phyloP scores from a whole-genome alignment of 1,140 invertebrate species.

The Diploscapter pachys region DNA sequence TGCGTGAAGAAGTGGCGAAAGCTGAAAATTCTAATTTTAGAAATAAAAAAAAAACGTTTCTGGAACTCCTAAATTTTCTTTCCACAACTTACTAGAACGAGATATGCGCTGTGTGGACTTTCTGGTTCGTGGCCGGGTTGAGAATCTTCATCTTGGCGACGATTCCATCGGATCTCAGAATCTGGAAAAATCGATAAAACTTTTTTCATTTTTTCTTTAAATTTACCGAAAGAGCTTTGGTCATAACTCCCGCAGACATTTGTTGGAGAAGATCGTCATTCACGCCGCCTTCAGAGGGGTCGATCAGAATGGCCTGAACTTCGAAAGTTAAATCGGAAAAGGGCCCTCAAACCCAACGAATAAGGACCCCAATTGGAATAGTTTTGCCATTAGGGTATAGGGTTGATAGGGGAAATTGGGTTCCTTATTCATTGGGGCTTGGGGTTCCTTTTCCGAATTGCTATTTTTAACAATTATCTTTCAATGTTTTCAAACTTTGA shows the following conservation, averaged over 20 bases:
- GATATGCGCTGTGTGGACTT: not conserved
- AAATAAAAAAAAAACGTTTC: not conserved
- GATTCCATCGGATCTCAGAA: conserved; percentile 40
- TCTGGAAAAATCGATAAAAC: conserved; percentile 9
- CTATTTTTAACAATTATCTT: no score
- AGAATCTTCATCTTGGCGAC: conserved; percentile 35
- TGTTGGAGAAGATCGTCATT: no score
- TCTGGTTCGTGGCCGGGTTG: conserved; percentile 32
- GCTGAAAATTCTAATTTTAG: conserved; percentile 32
- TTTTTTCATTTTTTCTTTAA: not conserved
- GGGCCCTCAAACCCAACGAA: no score
- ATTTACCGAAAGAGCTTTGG: conserved; percentile 39
- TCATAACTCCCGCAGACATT: conserved; percentile 23
- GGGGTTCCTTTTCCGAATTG: no score
- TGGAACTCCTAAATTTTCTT: not conserved
- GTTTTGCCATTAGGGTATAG: no score
- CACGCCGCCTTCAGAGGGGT: no score
- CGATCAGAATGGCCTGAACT: no score
- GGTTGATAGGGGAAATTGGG: no score
- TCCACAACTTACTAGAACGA: conserved; percentile 41
- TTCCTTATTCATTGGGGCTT: no score
- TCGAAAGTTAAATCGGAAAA: no score
- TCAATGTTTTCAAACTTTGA: no score
- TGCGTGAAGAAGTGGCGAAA: conserved; percentile 51
- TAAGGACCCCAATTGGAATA: no score